Base-by-base conservation (phyloP, 92 coral and sea anemone species). In the Parazoanthus swiftii region DNA sequence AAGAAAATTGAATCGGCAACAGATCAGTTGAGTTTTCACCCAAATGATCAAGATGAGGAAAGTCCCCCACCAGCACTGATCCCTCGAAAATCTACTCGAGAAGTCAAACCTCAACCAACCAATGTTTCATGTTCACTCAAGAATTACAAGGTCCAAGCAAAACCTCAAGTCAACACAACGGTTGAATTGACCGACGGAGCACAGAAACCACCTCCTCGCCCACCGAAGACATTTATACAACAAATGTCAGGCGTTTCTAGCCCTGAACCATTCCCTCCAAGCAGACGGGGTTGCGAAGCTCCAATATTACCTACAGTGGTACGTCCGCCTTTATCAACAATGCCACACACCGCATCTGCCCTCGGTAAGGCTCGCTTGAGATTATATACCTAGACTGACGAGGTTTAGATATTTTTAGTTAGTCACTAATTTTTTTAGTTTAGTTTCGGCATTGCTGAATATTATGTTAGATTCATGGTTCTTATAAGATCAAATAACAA, bases 141-240 rank as follows among this genome's bases (percentile, higher is more conserved):
- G 29, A 10, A 81, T 5, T 42, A 38, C 39, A 46, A 25, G 25
- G 74, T 18, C 11, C 13, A 1, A 23, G 6, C 44, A 33, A 0
- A 20, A 80, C 23, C 71, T 11, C 42, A 26, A 33, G 35, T 8
- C 26, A 58, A 20, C 26, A 6, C 72, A 29, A 16, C 59, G 38
- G 35, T 5, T 3, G 58, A 18, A 6, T 6, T 56, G 26, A 13
- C 68, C 10, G 71, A 6, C 6, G 37, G 0, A 29, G 26, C 72
- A 25, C 38, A 58, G 1, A 4, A 18, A 4, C 87, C 87, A 4
- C 79, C 87, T 25, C 87, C 77, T 1, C 63, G 79, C 2, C 87
- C 87, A 2, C 87, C 87, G 5, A 84, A 84, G 63, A 71, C 65
- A 23, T 70, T 21, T 70, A 18, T 11, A 26, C 77, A 18, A 6